Evolutionary conservation across 1,140 invertebrate genomes (phyloP), one percentile per base, ranked within the genome.

Genomic region (Drosophila micromelanica): DNA sequence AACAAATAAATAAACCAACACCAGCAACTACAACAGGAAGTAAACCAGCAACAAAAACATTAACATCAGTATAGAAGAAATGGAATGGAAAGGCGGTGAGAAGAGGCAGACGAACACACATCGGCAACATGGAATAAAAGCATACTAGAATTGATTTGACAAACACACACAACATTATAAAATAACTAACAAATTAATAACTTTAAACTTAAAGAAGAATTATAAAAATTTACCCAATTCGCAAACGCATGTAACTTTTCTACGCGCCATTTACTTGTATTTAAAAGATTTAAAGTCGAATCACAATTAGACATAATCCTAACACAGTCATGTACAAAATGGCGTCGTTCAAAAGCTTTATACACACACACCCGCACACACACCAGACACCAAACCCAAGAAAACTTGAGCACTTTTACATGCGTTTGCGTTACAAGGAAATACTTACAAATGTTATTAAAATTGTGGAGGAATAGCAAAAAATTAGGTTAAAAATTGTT

Each of bases 201-300:
- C 20, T 60, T 32, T 56, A 20, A 56, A 72, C 38, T 63, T 51
- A 13, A 46, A 23, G 12, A 20, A 64, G 23, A 30, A 38, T 17
- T 27, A 51, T 9, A 17, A 48, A 48, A 12, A 40, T 15, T 43
- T 15, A 35, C 42, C 62, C 20, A 46, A 48, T 40, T 54, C 82
- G 82, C 82, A 86, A 86, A 86, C 82, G 82, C 82, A 86, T 86
- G 78, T 87, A 85, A 87, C 71, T 87, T 87, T 87, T 86, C 56
- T 55, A 82, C 82, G 82, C 77, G 82, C 75, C 82, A 86, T 82
- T 87, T 81, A 62, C 63, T 64, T 76, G 32, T 51, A 60, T 38
- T 9, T 40, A 20, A 38, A 51, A 32, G 9, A 52, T 35, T 57
- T n/a, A 6, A 52, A 43, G 32, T 46, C 48, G 35, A 65, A 62